Percentiles rank a stretch among this genome's conserved stretches.
phyloP scores from a whole-genome alignment of 2,888 invertebrate species.

The Callyntrura guangdongensis region DNA sequence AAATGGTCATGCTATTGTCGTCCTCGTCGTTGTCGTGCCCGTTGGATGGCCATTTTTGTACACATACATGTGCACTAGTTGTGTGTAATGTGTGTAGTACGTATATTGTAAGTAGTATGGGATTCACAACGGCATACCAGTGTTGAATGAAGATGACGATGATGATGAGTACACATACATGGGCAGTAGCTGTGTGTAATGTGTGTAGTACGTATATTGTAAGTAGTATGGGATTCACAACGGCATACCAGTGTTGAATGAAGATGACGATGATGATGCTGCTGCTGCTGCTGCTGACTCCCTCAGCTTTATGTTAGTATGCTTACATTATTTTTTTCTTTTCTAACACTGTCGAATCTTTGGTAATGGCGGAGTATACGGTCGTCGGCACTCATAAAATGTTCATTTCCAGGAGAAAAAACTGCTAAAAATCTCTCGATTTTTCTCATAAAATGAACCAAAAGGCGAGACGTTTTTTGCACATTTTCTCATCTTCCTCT shows the following conservation, averaged over 20 bases:
- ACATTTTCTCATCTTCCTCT: constrained; percentile 57
- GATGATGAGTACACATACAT: constrained; percentile 19
- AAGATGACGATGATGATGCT: constrained; percentile 1
- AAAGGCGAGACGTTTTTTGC: constrained; percentile 62
- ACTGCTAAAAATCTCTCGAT: constrained; percentile 75
- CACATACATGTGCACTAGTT: background rate
- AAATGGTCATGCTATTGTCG: constrained; percentile 64
- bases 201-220: too few relatives aligned
- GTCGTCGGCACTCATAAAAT: constrained; percentile 77
- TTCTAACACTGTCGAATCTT: constrained; percentile 12
- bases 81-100: background rate
- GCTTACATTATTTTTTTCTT: constrained; percentile 31
- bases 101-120: background rate
- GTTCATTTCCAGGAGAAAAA: constrained; percentile 72
- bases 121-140: constrained; percentile 2
- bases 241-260: constrained; percentile 11
- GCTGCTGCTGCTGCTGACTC: constrained; percentile 18
- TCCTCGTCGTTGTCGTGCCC: constrained; percentile 19
- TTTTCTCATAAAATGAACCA: constrained; percentile 74
- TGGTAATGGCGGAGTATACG: constrained; percentile 33
- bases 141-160: constrained; percentile 19
- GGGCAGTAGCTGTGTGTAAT: background rate
- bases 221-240: background rate
- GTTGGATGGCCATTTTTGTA: constrained; percentile 45
- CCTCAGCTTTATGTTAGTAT: constrained; percentile 23